Evolutionary conservation across 2,888 invertebrate genomes (phyloP), one percentile per base, ranked within the genome.

Genomic region (Scaptomyza cyrtandrae): DNA sequence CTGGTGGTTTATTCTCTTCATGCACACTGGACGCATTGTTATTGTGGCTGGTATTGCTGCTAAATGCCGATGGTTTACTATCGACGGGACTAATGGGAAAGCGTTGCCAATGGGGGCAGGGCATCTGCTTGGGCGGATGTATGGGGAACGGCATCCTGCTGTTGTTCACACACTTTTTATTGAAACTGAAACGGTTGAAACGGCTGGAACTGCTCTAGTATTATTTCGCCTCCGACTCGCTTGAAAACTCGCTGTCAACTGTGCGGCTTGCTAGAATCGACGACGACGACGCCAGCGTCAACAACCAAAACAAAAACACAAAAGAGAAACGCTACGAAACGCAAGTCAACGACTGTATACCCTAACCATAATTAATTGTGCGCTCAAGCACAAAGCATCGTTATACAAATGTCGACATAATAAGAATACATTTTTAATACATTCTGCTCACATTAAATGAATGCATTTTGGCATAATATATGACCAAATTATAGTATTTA

Each of bases 21-120:
- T 29, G 6, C 4, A 16, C 43, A n/a, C 46, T 33, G 14, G 55
- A 16, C 53, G 44, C 10, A 41, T 13, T 45, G 29, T 37, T 50
- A 29, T 48, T 63, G 24, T 44, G 64, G 54, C 37, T 60, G 46
- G 10, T 35, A 7, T 52, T 53, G 56, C 59, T 41, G 49, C 33
- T 86, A 35, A 85, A 86, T 13, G 84, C 83, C 29, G 68, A 44
- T 9, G 83, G 71, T 14, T 86, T 85, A 11, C 54, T 78, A 44
- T 85, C 88, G 69, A 86, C 79, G 2, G 91, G 90, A n/a, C 84
- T 85, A 29, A 91, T 88, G 11, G 91, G 91, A 64, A 92, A 92
- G 54, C 91, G 92, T 53, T 89, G 86, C 92, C 91, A 92, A 59
- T 92, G 92, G 16, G 90, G 91, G 46, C 92, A 92, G 6, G 92